Base-by-base conservation (phyloP, 1,140 invertebrate species). In the Idris sp. region DNA sequence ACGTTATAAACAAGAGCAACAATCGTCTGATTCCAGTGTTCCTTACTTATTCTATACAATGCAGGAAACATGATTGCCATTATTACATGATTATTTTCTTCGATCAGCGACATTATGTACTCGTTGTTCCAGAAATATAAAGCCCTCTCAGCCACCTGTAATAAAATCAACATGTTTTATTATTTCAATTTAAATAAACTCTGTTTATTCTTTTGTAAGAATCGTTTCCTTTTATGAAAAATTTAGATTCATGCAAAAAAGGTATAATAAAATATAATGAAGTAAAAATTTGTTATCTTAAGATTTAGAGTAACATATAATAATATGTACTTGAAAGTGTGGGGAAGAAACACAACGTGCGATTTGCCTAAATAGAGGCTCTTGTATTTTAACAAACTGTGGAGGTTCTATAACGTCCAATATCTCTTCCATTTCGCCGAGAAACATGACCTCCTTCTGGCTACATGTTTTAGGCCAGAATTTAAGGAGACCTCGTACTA, bases 11-110 rank as follows among this genome's bases (percentile, higher is more conserved):
- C 97, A 77, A 99, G 92, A 33, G 98, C 97, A 78, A 99, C 95
- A 81, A 99, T 99, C 54, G 98, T 99, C 90, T 99, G 97, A 90
- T 99, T 99, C 98, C 98, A 99, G 88, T 99, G 98, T 87, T 98
- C 96, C 90, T 99, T 98, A 85, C 96, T 98, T 88, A 97, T 98
- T 85, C 95, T 95, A 89, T 98, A 98, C 78, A 99, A 90, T 76
- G 98, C 96, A 69, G 98, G 97, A 75, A 88, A 87, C 97, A 96
- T 96, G 69, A 99, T 95, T 51, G 96, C 96, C 84, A 98, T 90
- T 83, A 98, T 97, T 76, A 94, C 92, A 64, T 92, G 92, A 81
- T 96, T 96, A 89, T 98, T 99, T 86, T 99, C 97, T 80, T 95
- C 94, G 79, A 99, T 97, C 77, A 99, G 86, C 11, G 96, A 97